Evolutionary conservation across 2,113 vertebrate genomes (phyloP).

Genomic region (Cryptotis parvus): DNA sequence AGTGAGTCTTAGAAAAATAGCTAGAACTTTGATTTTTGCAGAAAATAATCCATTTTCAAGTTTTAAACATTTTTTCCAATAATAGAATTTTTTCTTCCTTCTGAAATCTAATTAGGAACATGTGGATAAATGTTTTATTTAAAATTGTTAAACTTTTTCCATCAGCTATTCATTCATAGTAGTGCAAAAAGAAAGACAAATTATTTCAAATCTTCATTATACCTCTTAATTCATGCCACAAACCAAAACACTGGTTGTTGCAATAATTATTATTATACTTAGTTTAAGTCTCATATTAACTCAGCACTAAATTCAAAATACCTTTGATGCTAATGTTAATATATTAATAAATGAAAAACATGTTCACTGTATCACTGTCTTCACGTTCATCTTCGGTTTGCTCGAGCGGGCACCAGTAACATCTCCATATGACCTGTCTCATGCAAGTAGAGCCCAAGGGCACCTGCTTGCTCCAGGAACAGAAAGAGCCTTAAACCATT

Average conservation of each 20-base stretch:
- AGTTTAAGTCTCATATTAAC: background rate
- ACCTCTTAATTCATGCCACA: background rate
- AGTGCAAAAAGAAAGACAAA: background rate
- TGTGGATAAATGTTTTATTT: background rate
- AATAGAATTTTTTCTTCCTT: background rate
- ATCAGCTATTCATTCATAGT: background rate
- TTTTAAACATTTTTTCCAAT: background rate
- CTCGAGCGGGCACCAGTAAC: too few relatives aligned
- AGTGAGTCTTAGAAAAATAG: conserved; percentile 1
- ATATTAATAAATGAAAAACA: background rate
- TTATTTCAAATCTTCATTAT: background rate
- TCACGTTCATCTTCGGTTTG: too few relatives aligned
- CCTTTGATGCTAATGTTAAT: background rate
- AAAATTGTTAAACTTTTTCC: background rate
- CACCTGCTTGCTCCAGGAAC: too few relatives aligned
- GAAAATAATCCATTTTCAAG: background rate
- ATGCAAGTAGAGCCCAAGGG: too few relatives aligned
- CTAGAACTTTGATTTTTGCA: background rate
- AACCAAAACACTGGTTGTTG: background rate
- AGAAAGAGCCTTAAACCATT: too few relatives aligned
- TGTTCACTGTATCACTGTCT: too few relatives aligned
- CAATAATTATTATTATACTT: background rate
- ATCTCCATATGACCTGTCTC: too few relatives aligned
- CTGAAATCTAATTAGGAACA: background rate
- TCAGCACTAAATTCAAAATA: background rate